Base-by-base conservation (phyloP, 1,140 invertebrate genomes). In the Lasaia peninsularis region DNA sequence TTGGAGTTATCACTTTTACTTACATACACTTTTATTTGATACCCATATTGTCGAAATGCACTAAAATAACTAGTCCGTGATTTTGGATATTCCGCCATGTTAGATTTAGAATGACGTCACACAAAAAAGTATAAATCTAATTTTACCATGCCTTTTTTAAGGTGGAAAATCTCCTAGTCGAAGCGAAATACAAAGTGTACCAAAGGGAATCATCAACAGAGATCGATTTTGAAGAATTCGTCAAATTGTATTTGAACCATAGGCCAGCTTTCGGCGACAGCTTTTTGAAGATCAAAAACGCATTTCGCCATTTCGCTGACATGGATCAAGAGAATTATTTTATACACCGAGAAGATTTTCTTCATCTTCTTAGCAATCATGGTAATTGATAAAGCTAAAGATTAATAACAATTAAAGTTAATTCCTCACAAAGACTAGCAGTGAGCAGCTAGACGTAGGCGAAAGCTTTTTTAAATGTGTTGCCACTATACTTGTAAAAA, bases 201-300 rank as follows among this genome's bases (percentile, higher is more conserved):
- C 88, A 91, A 9, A 78, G 90, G 51, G 59, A 84, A 52, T 79
- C 91, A 16, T 72, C 89, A 1, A 87, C 91, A 0, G 88, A 92
- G 52, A 91, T 95, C 37, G 91, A 91, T 58, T 93, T 95, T 60
- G 91, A 93, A 24, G 92, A 94, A 33, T 94, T 95, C 68, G 92
- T 95, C 1, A 93, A 91, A 79, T 75, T 95, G 40, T 95, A 93
- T 64, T 80, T 94, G 16, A 95, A 95, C 75, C 94, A 95, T 75
- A 89, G 93, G 54, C 93, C 93, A 8, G 91, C 86, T 0, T 89
- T 90, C 62, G 88, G 91, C 1, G 85, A 91, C 52, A 76, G 51
- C 33, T 71, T 61, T 31, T 62, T 61, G 28, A 70, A 73, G 16
- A 60, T 88, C 5, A 67, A 65, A 31, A 65, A 66, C 48, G 76